Evolutionary conservation across 1,140 invertebrate genomes (phyloP), one percentile per base, ranked within the genome.

Genomic region (Drosophila persimilis): DNA sequence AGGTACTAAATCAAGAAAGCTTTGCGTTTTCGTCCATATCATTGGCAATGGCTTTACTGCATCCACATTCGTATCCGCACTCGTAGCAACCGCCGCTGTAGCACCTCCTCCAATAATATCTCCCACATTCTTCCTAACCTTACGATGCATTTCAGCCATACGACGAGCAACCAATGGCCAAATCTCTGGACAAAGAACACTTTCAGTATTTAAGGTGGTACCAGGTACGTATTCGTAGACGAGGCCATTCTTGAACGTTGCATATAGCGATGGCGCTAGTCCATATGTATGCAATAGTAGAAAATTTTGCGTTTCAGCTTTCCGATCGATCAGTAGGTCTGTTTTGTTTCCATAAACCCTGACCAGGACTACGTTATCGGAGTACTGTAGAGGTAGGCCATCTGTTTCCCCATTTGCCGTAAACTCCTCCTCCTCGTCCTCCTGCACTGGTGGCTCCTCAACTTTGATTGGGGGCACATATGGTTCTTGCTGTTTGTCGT

Each of bases 311-410:
- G 95, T 95, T 93, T 98, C 97, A 64, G 95, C 94, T 86, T 95
- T 94, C 83, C 98, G 93, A 92, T 99, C 96, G 86, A 99, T 98
- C 59, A 99, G 94, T 65, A 97, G 92, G 91, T 99, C 97, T 1
- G 98, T 98, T 91, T 98, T 98, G 69, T 97, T 94, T 7, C 98
- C 98, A 94, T 99, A 99, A 67, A 99, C 94, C 76, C 98, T 94
- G 13, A 99, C 94, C 3, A 99, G 93, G 0, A 99, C 93, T 83
- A 97, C 95, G 77, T 97, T 94, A 80, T 95, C 93, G 73, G 93
- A 78, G 85, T 89, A 90, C 59, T 92, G 91, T 63, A 89, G 57
- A 76, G 67, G 72, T 76, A 46, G 41, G 43, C 76, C 73, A 50
- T 79, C 80, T 52, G 77, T 67, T 41, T 92, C 66, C 39, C 13